Evolutionary conservation across 2,113 vertebrate genomes (phyloP).

Genomic region (Aptenodytes patagonicus): DNA sequence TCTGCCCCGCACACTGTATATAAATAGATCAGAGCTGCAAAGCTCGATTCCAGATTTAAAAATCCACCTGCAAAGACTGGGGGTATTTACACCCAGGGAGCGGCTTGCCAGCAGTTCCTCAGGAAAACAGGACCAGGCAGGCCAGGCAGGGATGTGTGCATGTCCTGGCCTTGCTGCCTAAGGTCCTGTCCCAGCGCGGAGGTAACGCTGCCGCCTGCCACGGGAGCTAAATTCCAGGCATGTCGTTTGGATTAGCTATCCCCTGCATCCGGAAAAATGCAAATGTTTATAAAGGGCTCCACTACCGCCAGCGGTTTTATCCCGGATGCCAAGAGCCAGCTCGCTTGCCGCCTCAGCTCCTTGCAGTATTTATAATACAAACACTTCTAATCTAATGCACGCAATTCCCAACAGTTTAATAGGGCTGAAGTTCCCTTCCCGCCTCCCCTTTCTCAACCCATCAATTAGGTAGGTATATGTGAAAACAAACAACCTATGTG

Average conservation of each 20-base stretch:
- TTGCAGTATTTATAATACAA: background rate
- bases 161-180: fast-evolving
- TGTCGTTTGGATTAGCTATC: background rate
- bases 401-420: constrained; percentile 41
- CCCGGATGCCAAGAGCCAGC: background rate
- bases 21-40: background rate
- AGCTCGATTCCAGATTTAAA: background rate
- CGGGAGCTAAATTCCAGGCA: background rate
- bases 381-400: constrained; percentile 13
- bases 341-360: background rate
- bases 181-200: fast-evolving
- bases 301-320: background rate
- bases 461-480: constrained; percentile 62
- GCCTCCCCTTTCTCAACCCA: constrained; percentile 34
- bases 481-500: constrained; percentile 66
- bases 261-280: background rate
- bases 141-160: background rate
- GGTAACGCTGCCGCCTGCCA: background rate
- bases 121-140: background rate
- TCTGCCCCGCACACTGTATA: background rate
- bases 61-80: background rate
- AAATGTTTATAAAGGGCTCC: constrained; percentile 13
- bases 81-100: background rate
- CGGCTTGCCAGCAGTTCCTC: background rate
- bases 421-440: constrained; percentile 39